phyloP scores from a whole-genome alignment of 2,113 vertebrate genomes.

The Caloenas nicobarica region DNA sequence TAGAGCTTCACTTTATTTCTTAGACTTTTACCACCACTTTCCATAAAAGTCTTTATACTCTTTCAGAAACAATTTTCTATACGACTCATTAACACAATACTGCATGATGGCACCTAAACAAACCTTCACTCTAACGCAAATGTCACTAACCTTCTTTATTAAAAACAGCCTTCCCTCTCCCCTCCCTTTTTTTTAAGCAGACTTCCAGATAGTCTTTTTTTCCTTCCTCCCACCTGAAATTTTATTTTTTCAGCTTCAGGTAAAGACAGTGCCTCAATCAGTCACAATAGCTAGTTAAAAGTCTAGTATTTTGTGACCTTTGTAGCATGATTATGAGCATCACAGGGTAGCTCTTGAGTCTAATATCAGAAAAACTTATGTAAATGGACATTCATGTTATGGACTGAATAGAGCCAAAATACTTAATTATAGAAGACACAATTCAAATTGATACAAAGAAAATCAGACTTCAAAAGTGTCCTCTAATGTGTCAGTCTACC shows the following conservation, averaged over 20 bases:
- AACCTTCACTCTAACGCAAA: neutral
- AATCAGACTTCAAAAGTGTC: neutral
- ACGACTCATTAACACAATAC: neutral
- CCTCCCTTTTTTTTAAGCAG: neutral
- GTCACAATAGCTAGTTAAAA: neutral
- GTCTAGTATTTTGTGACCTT: neutral
- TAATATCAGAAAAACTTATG: neutral
- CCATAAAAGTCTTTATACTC: neutral
- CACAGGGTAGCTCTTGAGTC: neutral
- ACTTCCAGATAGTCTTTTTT: neutral
- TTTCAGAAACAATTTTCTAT: neutral
- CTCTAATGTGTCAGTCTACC: neutral
- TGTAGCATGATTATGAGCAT: neutral
- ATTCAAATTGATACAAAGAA: neutral
- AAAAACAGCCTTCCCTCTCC: neutral
- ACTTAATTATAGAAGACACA: neutral
- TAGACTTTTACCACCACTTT: neutral
- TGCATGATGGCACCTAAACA: neutral
- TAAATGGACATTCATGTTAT: neutral
- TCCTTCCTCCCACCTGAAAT: neutral
- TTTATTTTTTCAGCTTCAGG: neutral
- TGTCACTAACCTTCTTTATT: neutral
- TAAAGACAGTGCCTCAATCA: neutral
- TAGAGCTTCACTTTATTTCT: neutral
- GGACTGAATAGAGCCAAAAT: neutral